Evolutionary conservation across 2,888 invertebrate species (phyloP).

Genomic region (Miltochrista miniata): DNA sequence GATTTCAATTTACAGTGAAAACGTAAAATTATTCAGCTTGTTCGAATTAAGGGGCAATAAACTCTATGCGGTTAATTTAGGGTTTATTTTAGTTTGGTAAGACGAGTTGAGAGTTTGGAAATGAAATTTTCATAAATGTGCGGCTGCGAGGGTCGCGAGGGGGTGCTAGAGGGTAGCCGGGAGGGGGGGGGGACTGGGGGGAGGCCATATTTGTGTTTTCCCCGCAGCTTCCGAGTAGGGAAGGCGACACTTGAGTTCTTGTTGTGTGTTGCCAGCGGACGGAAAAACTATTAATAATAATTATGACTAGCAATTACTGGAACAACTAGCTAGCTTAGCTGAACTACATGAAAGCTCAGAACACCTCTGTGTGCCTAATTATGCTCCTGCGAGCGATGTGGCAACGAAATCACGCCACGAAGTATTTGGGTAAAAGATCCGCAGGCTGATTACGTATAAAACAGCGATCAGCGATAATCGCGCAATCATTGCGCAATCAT

Average conservation of each 20-base stretch:
- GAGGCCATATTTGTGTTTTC: slow-evolving; percentile 69
- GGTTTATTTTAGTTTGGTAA: slow-evolving; percentile 68
- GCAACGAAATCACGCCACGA: too few species aligned
- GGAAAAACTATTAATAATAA: slow-evolving; percentile 75
- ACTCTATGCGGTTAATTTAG: slow-evolving; percentile 65
- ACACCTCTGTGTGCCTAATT: too few species aligned
- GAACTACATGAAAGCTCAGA: not conserved
- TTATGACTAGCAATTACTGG: slow-evolving; percentile 51
- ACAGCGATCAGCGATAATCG: too few species aligned
- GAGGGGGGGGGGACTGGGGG: slow-evolving; percentile 28
- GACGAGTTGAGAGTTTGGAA: slow-evolving; percentile 60
- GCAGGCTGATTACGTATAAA: too few species aligned
- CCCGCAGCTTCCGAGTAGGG: slow-evolving; percentile 65
- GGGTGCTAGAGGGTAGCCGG: slow-evolving; percentile 22
- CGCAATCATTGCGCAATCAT: too few species aligned
- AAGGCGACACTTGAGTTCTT: slow-evolving; percentile 60
- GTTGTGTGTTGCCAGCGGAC: slow-evolving; percentile 61
- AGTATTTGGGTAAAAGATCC: too few species aligned
- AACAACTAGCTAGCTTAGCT: not conserved
- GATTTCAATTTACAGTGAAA: slow-evolving; percentile 55
- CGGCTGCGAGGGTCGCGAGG: slow-evolving; percentile 29
- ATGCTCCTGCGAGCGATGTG: too few species aligned
- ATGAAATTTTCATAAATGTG: slow-evolving; percentile 82
- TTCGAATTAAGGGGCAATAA: slow-evolving; percentile 66
- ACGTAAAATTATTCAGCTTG: slow-evolving; percentile 47